These are phyloP conservation scores for Odocoileus virginianus DNA, from an alignment of 2,113 vertebrate genomes.

Conservation along the genomic window DNA sequence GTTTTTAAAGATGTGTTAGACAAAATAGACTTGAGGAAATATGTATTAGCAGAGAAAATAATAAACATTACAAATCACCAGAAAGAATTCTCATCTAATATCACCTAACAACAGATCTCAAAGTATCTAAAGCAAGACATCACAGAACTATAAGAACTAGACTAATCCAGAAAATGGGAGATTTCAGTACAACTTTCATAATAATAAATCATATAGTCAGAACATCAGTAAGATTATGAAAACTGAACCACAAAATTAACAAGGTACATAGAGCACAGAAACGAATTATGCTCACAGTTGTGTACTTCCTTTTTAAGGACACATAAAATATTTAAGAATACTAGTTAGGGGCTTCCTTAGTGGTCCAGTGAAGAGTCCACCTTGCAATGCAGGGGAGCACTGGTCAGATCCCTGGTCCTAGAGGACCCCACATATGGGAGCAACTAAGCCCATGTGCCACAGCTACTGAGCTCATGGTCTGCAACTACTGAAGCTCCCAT, in stretches of 20 bases:
- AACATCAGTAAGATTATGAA: constrained; percentile 13
- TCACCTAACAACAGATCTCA: constrained; percentile 5
- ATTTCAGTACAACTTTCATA: background rate
- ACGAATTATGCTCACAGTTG: background rate
- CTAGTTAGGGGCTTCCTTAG: background rate
- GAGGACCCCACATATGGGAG: background rate
- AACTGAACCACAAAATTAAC: constrained; percentile 5
- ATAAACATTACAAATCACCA: background rate
- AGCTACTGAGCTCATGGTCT: background rate
- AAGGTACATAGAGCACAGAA: background rate
- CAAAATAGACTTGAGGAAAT: background rate
- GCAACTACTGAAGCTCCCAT: background rate
- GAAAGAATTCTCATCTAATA: background rate
- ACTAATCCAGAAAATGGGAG: background rate
- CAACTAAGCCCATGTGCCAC: background rate
- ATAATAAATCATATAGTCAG: background rate
- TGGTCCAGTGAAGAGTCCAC: background rate
- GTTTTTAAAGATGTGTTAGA: background rate
- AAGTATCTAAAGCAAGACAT: constrained; percentile 11
- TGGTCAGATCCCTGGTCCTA: background rate
- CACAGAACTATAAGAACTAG: background rate
- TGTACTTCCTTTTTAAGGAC: background rate
- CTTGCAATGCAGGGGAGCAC: background rate
- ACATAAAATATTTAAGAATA: background rate
- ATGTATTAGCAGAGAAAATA: background rate